Conservation (phyloP, 2,113 vertebrate species). For the Perca schrenkii region DNA sequence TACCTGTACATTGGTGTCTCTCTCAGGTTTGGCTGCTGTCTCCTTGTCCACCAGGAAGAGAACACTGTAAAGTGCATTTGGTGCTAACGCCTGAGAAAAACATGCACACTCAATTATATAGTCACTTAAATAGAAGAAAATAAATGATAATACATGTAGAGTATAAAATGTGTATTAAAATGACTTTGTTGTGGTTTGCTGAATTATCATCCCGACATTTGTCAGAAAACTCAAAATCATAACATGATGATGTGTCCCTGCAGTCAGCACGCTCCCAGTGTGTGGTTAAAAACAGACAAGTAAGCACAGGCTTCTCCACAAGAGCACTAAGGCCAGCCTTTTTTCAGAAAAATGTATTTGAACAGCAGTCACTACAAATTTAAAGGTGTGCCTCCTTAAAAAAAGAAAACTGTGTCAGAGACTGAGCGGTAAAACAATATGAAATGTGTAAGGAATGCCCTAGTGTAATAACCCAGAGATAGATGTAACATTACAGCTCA, state of each 20-base stretch:
- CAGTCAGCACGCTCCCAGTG: conserved; percentile 47
- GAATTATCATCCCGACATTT: conserved; percentile 49
- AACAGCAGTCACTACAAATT: conserved; percentile 30
- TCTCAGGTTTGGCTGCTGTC: conserved; percentile 79
- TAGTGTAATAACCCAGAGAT: conserved; percentile 18
- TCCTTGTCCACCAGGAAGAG: conserved; percentile 88
- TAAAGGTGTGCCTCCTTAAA: conserved; percentile 61
- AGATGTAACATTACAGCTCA: conserved; percentile 19
- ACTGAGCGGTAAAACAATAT: conserved; percentile 39
- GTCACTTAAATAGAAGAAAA: conserved; percentile 8
- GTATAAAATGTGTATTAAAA: conserved; percentile 14
- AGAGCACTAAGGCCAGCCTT: conserved; percentile 68
- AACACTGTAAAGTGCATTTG: conserved; percentile 85
- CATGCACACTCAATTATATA: conserved; percentile 13
- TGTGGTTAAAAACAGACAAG: conserved; percentile 77
- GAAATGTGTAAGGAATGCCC: conserved; percentile 41
- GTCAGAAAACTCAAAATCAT: conserved; percentile 57
- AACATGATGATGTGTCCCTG: conserved; percentile 67
- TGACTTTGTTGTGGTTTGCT: conserved; percentile 45
- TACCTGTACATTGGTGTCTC: conserved; percentile 84
- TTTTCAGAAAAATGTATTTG: conserved; percentile 66
- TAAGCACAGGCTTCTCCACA: conserved; percentile 69
- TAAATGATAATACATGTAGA: neutral
- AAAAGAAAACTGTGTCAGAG: conserved; percentile 23
- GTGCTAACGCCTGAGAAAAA: conserved; percentile 71